phyloP scores from a whole-genome alignment of 2,797 vertebrate species.

The Potorous gilbertii region DNA sequence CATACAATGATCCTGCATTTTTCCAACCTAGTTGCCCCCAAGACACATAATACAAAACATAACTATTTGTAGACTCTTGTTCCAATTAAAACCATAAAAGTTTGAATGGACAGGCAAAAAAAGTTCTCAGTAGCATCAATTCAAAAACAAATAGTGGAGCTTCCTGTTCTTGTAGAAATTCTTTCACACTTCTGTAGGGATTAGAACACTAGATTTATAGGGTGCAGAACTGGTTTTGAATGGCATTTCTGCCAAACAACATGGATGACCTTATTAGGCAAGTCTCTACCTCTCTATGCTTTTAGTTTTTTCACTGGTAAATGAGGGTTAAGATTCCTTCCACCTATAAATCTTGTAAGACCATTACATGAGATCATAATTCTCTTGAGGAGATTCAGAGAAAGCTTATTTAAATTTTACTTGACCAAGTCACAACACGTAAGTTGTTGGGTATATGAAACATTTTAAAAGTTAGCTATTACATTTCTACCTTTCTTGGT shows the following conservation, averaged over 20 bases:
- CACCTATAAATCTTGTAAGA: background rate
- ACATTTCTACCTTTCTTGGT: constrained; percentile 6
- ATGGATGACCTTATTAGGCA: background rate
- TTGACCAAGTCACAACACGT: background rate
- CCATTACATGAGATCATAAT: background rate
- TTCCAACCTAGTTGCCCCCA: background rate
- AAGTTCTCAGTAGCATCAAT: background rate
- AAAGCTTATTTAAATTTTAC: background rate
- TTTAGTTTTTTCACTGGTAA: background rate
- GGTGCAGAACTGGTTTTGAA: background rate
- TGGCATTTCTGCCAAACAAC: background rate
- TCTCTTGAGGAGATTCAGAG: background rate
- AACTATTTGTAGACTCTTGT: constrained; percentile 39
- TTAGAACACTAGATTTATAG: background rate
- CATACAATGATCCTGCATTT: constrained; percentile 34
- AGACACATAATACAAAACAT: constrained; percentile 54
- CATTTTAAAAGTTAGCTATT: background rate
- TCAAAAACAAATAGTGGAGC: background rate
- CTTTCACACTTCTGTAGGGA: background rate
- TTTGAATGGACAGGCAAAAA: background rate
- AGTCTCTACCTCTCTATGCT: background rate
- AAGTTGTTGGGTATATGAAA: background rate
- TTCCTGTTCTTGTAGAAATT: background rate
- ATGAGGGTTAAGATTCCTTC: background rate
- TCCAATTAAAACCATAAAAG: constrained; percentile 64